Percentiles rank a stretch among this genome's conserved stretches.
phyloP scores from a whole-genome alignment of 2,888 invertebrate species.

The Syrista parreyssii region DNA sequence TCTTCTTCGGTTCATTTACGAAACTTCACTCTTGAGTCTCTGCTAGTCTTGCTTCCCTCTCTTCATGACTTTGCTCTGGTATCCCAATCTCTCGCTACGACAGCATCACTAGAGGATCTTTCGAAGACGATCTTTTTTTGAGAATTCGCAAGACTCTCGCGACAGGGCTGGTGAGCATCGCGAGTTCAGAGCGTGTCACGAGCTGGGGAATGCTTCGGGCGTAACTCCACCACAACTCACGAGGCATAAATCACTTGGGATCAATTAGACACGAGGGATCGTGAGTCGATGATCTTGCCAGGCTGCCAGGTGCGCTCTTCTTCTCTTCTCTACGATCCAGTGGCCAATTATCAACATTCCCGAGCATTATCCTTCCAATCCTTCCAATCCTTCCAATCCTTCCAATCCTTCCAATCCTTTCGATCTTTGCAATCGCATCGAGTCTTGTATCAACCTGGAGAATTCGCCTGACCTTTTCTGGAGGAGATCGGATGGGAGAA shows the following conservation, averaged over 20 bases:
- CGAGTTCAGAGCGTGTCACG: constrained; percentile 12
- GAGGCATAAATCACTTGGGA: constrained; percentile 58
- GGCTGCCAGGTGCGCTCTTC: constrained; percentile 41
- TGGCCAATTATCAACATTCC: constrained; percentile 61
- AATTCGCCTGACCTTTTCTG: too few species aligned
- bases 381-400: too few species aligned
- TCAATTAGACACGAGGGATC: constrained; percentile 62
- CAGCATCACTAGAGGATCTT: neutral
- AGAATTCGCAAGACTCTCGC: neutral
- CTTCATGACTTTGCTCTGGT: constrained; percentile 10
- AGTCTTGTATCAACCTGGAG: too few species aligned
- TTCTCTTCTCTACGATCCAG: constrained; percentile 38
- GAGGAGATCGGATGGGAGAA: too few species aligned
- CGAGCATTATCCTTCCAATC: constrained; percentile 50
- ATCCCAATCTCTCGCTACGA: too few species aligned
- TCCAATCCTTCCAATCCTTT: too few species aligned
- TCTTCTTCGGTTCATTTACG: constrained; percentile 26
- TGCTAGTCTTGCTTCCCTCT: constrained; percentile 18
- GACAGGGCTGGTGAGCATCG: constrained; percentile 22
- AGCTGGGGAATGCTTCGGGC: constrained; percentile 10
- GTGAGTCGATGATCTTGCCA: constrained; percentile 52
- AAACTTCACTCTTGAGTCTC: constrained; percentile 21
- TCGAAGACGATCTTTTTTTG: neutral
- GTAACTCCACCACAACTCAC: neutral
- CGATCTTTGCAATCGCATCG: too few species aligned